Percentiles rank a stretch among this genome's conserved stretches.
Evolutionary conservation across 2,113 vertebrate species (phyloP).

Genomic region (Pica pica): DNA sequence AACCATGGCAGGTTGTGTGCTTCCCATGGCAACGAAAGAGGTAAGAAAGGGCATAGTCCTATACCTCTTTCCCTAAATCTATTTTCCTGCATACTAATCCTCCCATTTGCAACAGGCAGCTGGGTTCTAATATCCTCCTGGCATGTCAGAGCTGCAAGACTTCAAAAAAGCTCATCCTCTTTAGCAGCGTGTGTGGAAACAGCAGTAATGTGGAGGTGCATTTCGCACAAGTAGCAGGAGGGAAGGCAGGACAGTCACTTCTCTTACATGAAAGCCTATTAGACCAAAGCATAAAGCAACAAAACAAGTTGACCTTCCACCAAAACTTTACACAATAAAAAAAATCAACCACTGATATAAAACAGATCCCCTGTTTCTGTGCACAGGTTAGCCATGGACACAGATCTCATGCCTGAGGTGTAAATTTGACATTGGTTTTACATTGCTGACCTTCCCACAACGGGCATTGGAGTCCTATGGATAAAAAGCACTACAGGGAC

Average conservation of each 20-base stretch:
- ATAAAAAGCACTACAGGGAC: neutral
- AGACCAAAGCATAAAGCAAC: neutral
- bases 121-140: neutral
- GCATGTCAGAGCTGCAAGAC: neutral
- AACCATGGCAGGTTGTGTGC: neutral
- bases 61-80: neutral
- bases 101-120: neutral
- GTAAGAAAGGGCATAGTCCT: neutral
- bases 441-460: neutral
- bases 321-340: neutral
- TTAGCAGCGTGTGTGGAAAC: rapidly evolving
- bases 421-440: neutral
- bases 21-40: neutral
- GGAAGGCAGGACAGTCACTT: neutral
- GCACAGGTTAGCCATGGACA: neutral
- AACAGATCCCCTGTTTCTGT: neutral
- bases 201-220: rapidly evolving
- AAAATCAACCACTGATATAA: neutral
- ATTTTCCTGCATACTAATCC: neutral
- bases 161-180: neutral
- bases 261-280: neutral
- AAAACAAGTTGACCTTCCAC: neutral
- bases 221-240: neutral
- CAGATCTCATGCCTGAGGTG: neutral
- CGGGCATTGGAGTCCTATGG: neutral